Evolutionary conservation across 2,113 vertebrate species (phyloP).

Genomic region (Piprites chloris): DNA sequence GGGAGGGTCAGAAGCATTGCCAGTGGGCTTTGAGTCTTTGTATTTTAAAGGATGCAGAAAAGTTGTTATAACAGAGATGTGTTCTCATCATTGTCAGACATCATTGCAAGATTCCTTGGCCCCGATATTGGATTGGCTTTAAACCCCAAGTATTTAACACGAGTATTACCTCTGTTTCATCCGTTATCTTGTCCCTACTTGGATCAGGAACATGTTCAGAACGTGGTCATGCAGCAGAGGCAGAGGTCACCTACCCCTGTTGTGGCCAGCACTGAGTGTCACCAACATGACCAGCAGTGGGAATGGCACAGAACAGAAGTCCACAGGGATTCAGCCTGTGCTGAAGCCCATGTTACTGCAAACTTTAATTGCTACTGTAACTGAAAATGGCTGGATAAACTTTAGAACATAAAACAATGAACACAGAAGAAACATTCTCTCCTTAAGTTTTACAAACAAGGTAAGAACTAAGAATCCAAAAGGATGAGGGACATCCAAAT

Average conservation of each 20-base stretch:
- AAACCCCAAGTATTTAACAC: not conserved
- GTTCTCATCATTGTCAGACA: not conserved
- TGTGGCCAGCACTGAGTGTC: not conserved
- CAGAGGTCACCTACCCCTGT: fast-evolving
- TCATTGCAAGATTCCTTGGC: not conserved
- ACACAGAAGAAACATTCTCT: not conserved
- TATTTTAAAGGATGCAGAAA: not conserved
- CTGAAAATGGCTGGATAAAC: not conserved
- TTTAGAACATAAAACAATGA: not conserved
- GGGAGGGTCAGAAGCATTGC: not conserved
- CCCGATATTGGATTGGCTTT: not conserved
- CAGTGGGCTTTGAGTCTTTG: not conserved
- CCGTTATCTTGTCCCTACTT: not conserved
- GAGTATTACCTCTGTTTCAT: not conserved
- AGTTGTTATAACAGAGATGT: too few species aligned
- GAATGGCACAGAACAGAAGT: fast-evolving
- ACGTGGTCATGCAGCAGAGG: not conserved
- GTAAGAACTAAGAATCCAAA: not conserved
- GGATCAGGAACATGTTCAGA: not conserved
- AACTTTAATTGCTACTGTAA: not conserved
- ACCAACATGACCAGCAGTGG: fast-evolving
- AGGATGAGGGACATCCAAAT: not conserved
- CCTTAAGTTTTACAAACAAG: not conserved
- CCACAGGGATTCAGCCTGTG: fast-evolving
- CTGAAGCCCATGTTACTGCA: not conserved